Conservation (phyloP, 2,113 vertebrate species). For the Vimba vimba region DNA sequence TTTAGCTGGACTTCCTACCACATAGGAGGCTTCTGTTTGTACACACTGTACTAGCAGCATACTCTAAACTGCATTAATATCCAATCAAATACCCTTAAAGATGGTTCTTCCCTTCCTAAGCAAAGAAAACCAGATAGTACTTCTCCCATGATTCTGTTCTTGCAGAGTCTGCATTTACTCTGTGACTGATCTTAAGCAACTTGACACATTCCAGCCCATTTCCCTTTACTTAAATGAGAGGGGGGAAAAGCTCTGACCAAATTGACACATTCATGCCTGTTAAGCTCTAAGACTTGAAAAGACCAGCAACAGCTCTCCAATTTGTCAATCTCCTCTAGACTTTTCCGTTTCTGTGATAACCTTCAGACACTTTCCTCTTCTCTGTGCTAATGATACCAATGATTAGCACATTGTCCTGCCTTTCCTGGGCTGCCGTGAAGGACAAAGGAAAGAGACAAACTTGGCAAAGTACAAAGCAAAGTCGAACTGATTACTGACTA, state of each 20-base stretch:
- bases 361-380: conserved; percentile 3
- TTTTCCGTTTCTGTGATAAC: not conserved
- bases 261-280: not conserved
- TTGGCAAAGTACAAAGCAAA: not conserved
- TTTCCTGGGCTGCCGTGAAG: not conserved
- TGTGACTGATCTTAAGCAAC: not conserved
- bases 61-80: not conserved
- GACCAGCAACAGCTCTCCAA: not conserved
- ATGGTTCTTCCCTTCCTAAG: not conserved
- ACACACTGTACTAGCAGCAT: not conserved
- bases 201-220: conserved; percentile 33
- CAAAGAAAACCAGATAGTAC: not conserved
- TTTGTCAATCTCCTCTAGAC: not conserved
- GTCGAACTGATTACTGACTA: not conserved
- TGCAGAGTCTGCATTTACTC: not conserved
- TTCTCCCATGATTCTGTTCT: not conserved
- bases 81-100: not conserved
- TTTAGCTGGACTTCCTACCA: conserved; percentile 51
- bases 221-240: conserved; percentile 61
- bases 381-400: not conserved
- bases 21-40: conserved; percentile 51
- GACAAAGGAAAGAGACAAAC: conserved; percentile 7
- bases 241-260: not conserved
- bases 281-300: not conserved
- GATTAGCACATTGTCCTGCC: not conserved